Base-by-base conservation (phyloP, 2,888 invertebrate genomes). In the Rhamphomyia laevipes region DNA sequence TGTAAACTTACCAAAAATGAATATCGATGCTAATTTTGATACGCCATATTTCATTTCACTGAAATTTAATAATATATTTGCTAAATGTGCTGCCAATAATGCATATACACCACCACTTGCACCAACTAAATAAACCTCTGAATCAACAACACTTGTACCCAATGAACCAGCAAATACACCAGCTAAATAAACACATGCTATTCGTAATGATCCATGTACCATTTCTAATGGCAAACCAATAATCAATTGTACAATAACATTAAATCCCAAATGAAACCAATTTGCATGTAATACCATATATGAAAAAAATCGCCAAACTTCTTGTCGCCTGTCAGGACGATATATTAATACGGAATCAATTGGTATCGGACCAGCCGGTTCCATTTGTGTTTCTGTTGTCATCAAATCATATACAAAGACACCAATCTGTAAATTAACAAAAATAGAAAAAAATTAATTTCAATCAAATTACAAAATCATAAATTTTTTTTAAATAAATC, bases 81-180 rank as follows among this genome's bases (percentile, higher is more conserved):
- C 92, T 58, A 97, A 75, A 72, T 99, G 97, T 46, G 96, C 95
- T 11, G 95, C 93, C 42, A 97, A 74, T 46, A 99, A 76, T 21
- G 96, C 95, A 73, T 97, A 97, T 47, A 96, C 96, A 7, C 97
- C 97, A 37, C 95, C 96, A 48, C 95, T 95, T 13, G 96, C 95
- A 48, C 97, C 97, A 47, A 94, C 94, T 56, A 97, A 79, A 70
- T 85, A 93, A 51, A 92, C 93, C 70, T 90, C 86, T 47, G 90
- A 88, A 75, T 94, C 94, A 67, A 94, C 86, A 55, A 95, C 89
- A 55, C 91, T 91, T 47, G 93, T 92, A 63, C 64, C 66, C 50
- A 83, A 69, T 54, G 84, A 81, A 53, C 88, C 89, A 49, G 94
- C 94, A 55, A 93, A 74, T 47, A 96, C 94, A 21, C 95, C 95